Evolutionary conservation across 2,888 invertebrate species (phyloP).

Genomic region (Melipona beecheii): DNA sequence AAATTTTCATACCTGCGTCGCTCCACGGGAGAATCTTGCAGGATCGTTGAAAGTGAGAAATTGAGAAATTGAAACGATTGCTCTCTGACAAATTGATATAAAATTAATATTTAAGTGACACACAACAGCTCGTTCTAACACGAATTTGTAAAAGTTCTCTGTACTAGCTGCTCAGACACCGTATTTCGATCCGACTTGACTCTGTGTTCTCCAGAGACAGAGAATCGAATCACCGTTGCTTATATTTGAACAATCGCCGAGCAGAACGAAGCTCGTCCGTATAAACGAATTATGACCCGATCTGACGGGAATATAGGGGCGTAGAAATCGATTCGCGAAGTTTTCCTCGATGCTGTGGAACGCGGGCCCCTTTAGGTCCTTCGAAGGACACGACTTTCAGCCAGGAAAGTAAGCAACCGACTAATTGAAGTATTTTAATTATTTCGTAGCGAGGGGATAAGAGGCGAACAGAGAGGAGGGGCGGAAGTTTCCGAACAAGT

Average conservation of each 20-base stretch:
- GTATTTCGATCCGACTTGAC: neutral
- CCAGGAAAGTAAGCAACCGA: constrained; percentile 39
- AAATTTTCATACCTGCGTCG: neutral
- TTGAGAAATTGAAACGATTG: neutral
- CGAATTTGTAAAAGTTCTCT: neutral
- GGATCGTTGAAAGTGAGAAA: neutral
- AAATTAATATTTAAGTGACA: neutral
- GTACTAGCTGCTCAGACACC: neutral
- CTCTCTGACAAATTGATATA: neutral
- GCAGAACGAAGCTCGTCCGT: constrained; percentile 3
- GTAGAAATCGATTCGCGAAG: constrained; percentile 4
- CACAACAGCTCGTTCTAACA: too few relatives aligned
- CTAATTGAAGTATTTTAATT: constrained; percentile 69
- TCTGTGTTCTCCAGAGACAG: neutral
- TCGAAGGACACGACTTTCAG: constrained; percentile 47
- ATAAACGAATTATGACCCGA: constrained; percentile 25
- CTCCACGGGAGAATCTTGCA: neutral
- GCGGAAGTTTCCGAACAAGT: constrained; percentile 54
- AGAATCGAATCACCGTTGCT: constrained; percentile 6
- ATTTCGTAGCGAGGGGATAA: constrained; percentile 46
- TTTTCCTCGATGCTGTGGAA: neutral
- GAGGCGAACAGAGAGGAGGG: neutral
- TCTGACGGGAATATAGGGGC: neutral
- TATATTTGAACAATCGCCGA: constrained; percentile 27
- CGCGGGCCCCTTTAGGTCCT: neutral